Evolutionary conservation across 1,140 invertebrate species (phyloP), one percentile per base, ranked within the genome.

Genomic region (Atopsyche davidsoni): DNA sequence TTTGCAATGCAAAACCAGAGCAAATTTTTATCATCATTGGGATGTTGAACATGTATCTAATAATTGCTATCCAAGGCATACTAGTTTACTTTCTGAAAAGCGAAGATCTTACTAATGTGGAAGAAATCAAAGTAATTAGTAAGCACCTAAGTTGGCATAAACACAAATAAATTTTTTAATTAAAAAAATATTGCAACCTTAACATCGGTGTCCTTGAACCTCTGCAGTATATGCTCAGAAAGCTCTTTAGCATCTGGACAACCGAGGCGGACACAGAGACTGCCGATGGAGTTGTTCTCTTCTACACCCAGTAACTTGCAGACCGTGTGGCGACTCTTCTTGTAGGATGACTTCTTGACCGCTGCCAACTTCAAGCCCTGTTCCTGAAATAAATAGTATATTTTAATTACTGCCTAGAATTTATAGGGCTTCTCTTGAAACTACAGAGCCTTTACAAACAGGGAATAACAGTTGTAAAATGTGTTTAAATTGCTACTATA

Each of bases 231-330:
- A 22, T 50, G 36, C 21, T 58, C 46, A 18, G 64, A 64, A 19
- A 56, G 22, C n/a, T 60, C 57, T 42, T 60, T 53, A 4, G 58
- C 57, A 21, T 51, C 46, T 4, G 58, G 58, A 54, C 64, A 67
- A 28, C 61, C 58, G 4, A 62, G 46, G 19, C 61, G 60, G n/a
- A 67, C 60, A 51, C 64, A 66, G 17, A 61, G 28, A 34, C 65
- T 58, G 41, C 60, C 55, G 17, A 63, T 51, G 23, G 47, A 61
- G 13, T 63, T 17, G 4, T 39, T 25, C 45, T 60, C 61, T 31
- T 61, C 57, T 14, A 66, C 35, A 23, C 60, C 49, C n/a, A 66
- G 45, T 10, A 64, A 25, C 32, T 62, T 62, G 46, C 60, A 55
- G 11, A 63, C 51, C 18, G 52, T 61, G 46, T 65, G 59, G 31